Evolutionary conservation across 2,797 vertebrate species (phyloP), one percentile per base, ranked within the genome.

Genomic region (Brotula barbata): DNA sequence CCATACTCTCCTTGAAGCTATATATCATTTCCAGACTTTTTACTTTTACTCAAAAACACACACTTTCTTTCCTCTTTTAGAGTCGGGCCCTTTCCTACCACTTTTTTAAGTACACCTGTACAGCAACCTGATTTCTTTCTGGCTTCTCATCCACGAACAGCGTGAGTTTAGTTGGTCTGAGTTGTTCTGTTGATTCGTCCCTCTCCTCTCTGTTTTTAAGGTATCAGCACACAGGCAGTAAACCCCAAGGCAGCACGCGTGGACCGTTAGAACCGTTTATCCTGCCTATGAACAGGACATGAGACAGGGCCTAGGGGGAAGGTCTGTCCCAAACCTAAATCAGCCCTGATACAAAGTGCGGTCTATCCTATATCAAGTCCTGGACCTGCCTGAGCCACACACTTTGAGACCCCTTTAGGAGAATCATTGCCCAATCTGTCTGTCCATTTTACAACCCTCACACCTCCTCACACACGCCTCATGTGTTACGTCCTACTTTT

Each of bases 231-330:
- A 77, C 2, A 54, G 71, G 73, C 58, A 73, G 85, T 84, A 84
- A 88, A 87, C 64, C 64, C 64, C 59, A 66, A 70, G 75, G 57
- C 66, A 71, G 55, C 67, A 74, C 78, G 73, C 64, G 59, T 82
- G 68, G 74, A 77, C 58, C 72, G 55, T 75, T 68, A 49, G 42
- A 66, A 60, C 21, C 47, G 58, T 85, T 86, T 84, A 82, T 86
- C 56, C 73, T 69, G 48, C 53, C 71, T 80, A 85, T 71, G 81
- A 85, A 79, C 71, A 77, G 56, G 68, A 58, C 58, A 71, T 60
- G 58, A 76, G 70, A 52, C 53, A 8, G 66, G 73, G 80, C 66
- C 76, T 73, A 82, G 67, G 78, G 83, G 82, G 68, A 75, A 82
- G 7, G 58, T 74, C 82, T 63, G 69, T 45, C 70, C 73, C 37